phyloP scores from a whole-genome alignment of 1,140 invertebrate species.

The Penaeus japonicus region DNA sequence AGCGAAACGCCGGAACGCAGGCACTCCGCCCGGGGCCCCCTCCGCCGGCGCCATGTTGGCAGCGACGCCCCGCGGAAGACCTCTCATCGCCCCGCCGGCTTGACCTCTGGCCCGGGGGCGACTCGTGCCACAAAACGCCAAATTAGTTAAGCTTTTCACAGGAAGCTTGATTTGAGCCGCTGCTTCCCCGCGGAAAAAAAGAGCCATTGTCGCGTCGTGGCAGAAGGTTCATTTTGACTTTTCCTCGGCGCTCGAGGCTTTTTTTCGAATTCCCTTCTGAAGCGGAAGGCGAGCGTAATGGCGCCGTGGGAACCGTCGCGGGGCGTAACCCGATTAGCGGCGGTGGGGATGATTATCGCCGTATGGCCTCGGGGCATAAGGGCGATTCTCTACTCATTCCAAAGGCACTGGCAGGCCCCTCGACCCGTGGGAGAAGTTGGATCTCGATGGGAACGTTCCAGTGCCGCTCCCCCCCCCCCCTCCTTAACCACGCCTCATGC shows the following conservation, averaged over 20 bases:
- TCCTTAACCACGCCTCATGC: too few relatives aligned
- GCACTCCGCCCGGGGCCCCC: not conserved
- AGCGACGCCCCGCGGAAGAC: not conserved
- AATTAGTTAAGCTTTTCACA: conserved; percentile 52
- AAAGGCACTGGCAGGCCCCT: too few relatives aligned
- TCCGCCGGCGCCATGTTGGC: not conserved
- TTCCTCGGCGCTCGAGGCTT: not conserved
- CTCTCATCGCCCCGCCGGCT: not conserved
- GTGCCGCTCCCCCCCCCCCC: too few relatives aligned
- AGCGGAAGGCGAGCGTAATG: not conserved
- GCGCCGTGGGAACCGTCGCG: not conserved
- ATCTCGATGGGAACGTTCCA: too few relatives aligned
- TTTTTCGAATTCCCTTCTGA: conserved; percentile 29
- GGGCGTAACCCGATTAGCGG: not conserved
- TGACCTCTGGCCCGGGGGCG: conserved; percentile 39
- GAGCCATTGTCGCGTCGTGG: not conserved
- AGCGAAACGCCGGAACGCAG: too few relatives aligned
- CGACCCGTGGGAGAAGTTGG: too few relatives aligned
- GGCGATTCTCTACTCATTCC: not conserved
- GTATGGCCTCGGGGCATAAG: not conserved
- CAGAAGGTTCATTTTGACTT: conserved; percentile 10
- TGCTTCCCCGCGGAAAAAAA: not conserved
- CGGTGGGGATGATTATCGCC: not conserved
- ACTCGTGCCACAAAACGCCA: conserved; percentile 46
- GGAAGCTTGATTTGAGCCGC: conserved; percentile 18